Evolutionary conservation across 2,888 invertebrate genomes (phyloP).

Genomic region (Mechanitis mazaeus): DNA sequence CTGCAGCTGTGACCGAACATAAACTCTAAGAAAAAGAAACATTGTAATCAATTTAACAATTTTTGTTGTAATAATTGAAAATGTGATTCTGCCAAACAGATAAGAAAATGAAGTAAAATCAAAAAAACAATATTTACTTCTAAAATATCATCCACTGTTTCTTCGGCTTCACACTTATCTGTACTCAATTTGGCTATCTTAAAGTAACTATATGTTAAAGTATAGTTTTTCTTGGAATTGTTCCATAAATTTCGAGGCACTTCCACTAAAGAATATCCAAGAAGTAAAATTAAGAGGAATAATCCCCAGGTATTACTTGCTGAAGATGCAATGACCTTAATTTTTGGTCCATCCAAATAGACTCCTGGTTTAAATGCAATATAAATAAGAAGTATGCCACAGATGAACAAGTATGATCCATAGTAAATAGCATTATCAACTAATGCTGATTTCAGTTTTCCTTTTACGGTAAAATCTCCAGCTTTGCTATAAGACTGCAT

Average conservation of each 20-base stretch:
- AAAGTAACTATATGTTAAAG: conserved; percentile 91
- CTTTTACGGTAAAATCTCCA: conserved; percentile 96
- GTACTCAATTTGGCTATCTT: conserved; percentile 95
- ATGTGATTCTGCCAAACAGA: background rate
- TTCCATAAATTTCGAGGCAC: conserved; percentile 95
- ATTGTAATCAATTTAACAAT: background rate
- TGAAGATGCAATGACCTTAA: conserved; percentile 97
- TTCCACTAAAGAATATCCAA: conserved; percentile 97
- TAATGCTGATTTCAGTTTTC: conserved; percentile 95
- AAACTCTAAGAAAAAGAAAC: conserved; percentile 80
- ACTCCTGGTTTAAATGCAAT: conserved; percentile 93
- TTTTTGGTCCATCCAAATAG: conserved; percentile 90
- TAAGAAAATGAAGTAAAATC: background rate
- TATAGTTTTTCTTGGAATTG: conserved; percentile 89
- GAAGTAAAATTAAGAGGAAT: conserved; percentile 92
- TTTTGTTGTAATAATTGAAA: background rate
- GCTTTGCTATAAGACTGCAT: conserved; percentile 99
- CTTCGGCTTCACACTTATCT: conserved; percentile 98
- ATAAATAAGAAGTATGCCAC: conserved; percentile 95
- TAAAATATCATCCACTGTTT: conserved; percentile 95
- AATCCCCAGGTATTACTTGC: conserved; percentile 99
- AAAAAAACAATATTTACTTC: conserved; percentile 77
- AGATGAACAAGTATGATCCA: conserved; percentile 96
- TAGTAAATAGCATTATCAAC: conserved; percentile 99
- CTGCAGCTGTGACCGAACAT: conserved; percentile 86